Conservation (phyloP, 2,888 invertebrate genomes). For the Parnassius glacialis region DNA sequence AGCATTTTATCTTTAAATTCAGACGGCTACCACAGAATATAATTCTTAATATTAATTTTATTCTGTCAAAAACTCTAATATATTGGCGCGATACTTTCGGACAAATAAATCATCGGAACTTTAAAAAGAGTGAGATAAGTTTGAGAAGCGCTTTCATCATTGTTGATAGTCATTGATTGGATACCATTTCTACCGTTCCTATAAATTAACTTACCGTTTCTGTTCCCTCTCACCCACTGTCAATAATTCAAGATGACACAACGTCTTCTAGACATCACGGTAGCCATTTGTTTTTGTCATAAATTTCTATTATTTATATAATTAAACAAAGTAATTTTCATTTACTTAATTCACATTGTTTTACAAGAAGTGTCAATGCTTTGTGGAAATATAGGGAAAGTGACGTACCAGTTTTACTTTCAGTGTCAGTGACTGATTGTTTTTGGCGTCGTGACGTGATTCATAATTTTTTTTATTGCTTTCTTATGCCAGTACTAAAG, state of each 20-base stretch:
- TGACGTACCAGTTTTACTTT: conserved; percentile 15
- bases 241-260: conserved; percentile 67
- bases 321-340: neutral
- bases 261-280: conserved; percentile 60
- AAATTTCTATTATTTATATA: conserved; percentile 13
- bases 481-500: no score
- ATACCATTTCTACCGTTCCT: conserved; percentile 43
- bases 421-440: neutral
- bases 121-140: neutral
- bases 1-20: no score
- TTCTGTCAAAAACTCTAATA: no score
- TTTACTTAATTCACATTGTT: neutral
- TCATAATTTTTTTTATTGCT: no score
- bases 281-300: conserved; percentile 35
- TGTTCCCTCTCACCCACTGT: conserved; percentile 52
- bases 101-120: no score
- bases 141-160: conserved; percentile 17
- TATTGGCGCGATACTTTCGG: no score
- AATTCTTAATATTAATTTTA: no score
- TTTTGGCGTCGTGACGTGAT: no score
- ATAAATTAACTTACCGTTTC: conserved; percentile 64
- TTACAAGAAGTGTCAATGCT: conserved; percentile 6
- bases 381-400: conserved; percentile 19
- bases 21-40: no score
- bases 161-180: conserved; percentile 15